phyloP scores from a whole-genome alignment of 2,113 vertebrate genomes.

The Passer domesticus region DNA sequence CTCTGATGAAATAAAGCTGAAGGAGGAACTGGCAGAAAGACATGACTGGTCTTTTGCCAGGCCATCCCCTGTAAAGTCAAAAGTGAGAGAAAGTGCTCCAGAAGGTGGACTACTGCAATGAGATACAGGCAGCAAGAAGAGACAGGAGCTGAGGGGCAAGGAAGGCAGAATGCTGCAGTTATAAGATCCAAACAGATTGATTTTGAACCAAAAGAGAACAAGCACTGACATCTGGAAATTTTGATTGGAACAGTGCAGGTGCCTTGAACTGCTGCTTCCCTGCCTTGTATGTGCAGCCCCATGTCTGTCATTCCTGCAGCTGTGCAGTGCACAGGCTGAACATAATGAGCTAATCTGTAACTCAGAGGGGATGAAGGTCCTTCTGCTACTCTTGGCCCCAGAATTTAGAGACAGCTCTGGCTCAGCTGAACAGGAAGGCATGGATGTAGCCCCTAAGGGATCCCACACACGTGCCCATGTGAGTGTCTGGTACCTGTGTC shows the following conservation, averaged over 20 bases:
- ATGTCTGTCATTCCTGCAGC: background rate
- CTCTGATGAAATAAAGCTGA: background rate
- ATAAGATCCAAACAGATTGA: background rate
- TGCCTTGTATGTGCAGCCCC: background rate
- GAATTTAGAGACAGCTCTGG: background rate
- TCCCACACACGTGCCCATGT: fast-evolving
- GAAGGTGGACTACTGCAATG: background rate
- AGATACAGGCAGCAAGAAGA: background rate
- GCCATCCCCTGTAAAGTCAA: background rate
- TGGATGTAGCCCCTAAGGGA: background rate
- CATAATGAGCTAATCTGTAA: fast-evolving
- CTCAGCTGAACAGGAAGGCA: background rate
- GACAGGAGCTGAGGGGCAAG: background rate
- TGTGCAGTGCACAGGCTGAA: background rate
- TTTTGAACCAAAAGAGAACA: background rate
- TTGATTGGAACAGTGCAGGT: background rate
- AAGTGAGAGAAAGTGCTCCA: background rate
- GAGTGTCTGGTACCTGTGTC: background rate
- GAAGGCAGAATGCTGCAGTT: background rate
- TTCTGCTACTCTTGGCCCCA: background rate
- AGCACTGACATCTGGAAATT: background rate
- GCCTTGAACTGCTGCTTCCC: background rate
- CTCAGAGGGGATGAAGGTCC: background rate
- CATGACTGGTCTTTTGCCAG: background rate
- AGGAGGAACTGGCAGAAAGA: background rate